Conservation (phyloP, 2,113 vertebrate genomes). For the Bagarius yarrelli region DNA sequence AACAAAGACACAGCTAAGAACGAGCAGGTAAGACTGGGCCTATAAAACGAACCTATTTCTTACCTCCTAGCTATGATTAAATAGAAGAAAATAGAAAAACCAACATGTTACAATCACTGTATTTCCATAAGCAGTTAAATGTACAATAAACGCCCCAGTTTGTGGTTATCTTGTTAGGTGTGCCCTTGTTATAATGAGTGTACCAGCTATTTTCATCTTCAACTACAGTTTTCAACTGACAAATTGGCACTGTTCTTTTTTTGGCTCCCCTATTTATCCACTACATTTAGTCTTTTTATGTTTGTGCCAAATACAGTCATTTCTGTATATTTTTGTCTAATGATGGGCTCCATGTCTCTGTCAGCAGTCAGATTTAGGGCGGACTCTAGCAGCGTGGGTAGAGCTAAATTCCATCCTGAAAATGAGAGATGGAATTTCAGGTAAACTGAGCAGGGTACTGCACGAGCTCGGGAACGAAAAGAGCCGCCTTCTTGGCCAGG, state of each 20-base stretch:
- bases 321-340: conserved; percentile 34
- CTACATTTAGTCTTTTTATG: conserved; percentile 42
- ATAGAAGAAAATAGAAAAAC: background rate
- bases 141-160: background rate
- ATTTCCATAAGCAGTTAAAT: background rate
- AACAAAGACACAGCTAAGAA: conserved; percentile 3
- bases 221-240: conserved; percentile 35
- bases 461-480: conserved; percentile 62
- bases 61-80: background rate
- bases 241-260: conserved; percentile 41
- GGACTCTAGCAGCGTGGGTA: conserved; percentile 58
- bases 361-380: conserved; percentile 57
- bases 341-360: conserved; percentile 35
- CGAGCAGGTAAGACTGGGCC: conserved; percentile 35
- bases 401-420: conserved; percentile 41
- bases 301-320: conserved; percentile 24
- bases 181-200: conserved; percentile 38
- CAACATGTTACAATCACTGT: background rate
- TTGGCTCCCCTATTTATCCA: conserved; percentile 30
- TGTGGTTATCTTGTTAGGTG: conserved; percentile 1
- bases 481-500: conserved; percentile 58
- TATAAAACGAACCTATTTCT: background rate
- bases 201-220: conserved; percentile 34
- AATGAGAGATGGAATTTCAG: conserved; percentile 30
- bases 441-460: conserved; percentile 54